Conservation (phyloP, 2,797 vertebrate genomes). For the Spheniscus humboldti region DNA sequence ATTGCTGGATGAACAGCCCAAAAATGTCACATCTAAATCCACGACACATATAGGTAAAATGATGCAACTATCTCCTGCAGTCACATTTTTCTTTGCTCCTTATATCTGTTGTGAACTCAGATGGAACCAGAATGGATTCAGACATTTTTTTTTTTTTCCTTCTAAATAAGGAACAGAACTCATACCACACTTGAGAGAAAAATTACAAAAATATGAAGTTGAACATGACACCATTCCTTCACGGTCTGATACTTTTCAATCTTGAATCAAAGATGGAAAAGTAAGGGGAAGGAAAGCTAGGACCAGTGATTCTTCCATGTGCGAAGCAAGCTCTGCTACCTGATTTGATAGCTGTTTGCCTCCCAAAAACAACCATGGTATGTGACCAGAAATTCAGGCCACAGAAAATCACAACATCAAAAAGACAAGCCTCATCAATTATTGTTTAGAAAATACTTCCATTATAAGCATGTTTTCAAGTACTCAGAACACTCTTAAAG, state of each 20-base stretch:
- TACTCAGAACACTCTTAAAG: background rate
- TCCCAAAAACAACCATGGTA: background rate
- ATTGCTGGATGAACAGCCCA: background rate
- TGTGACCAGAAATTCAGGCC: background rate
- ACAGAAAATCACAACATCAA: background rate
- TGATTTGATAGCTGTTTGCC: background rate
- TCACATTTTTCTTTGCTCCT: background rate
- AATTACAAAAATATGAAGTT: conserved; percentile 6
- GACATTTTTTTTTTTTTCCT: background rate
- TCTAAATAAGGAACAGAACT: background rate
- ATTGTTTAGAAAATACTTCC: background rate
- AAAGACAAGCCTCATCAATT: background rate
- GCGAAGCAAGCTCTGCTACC: background rate
- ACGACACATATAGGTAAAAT: background rate
- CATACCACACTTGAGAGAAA: background rate
- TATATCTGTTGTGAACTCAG: background rate
- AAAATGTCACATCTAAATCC: background rate
- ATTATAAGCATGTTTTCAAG: background rate
- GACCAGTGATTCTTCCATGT: background rate
- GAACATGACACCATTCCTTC: background rate
- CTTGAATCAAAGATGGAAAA: conserved; percentile 22
- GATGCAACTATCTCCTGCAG: background rate
- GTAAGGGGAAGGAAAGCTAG: background rate
- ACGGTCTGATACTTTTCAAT: conserved; percentile 35
- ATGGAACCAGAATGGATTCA: background rate